These are phyloP conservation scores for Dugesia japonica DNA, from an alignment of 2,888 invertebrate genomes.

Conservation along the genomic window DNA sequence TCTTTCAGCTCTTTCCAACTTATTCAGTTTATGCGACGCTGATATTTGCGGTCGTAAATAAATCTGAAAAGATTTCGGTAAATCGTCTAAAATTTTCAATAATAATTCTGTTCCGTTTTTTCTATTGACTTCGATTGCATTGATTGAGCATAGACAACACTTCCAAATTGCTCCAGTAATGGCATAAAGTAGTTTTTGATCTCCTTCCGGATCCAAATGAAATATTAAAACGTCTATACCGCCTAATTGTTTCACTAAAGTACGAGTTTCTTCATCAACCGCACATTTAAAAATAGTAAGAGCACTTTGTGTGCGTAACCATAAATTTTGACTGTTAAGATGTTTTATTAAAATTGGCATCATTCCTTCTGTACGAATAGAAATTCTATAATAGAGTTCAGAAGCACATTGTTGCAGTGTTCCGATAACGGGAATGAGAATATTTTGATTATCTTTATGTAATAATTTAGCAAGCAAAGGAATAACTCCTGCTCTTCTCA, in stretches of 20 bases:
- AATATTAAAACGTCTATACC: conserved; percentile 69
- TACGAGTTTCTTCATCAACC: conserved; percentile 55
- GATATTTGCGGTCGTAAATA: conserved; percentile 25
- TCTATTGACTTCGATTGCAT: conserved; percentile 61
- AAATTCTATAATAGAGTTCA: conserved; percentile 7
- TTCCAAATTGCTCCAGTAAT: conserved; percentile 87
- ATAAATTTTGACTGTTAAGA: conserved; percentile 4
- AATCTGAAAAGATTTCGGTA: conserved; percentile 48
- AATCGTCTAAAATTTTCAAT: conserved; percentile 55
- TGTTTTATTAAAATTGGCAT: conserved; percentile 22
- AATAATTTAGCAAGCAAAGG: conserved; percentile 21
- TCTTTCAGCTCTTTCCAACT: conserved; percentile 23
- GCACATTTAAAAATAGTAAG: conserved; percentile 42
- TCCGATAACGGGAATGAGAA: conserved; percentile 25
- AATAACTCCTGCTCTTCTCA: conserved; percentile 25
- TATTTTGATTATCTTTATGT: conserved; percentile 14
- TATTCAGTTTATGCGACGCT: conserved; percentile 25
- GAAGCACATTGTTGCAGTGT: conserved; percentile 27
- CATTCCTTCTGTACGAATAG: conserved; percentile 29
- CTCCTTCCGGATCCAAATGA: conserved; percentile 57
- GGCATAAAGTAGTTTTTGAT: conserved; percentile 61
- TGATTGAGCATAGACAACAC: conserved; percentile 66
- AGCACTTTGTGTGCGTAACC: conserved; percentile 24
- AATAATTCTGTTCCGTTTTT: conserved; percentile 57
- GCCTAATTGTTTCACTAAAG: conserved; percentile 68